Evolutionary conservation across 2,113 vertebrate genomes (phyloP).

Genomic region (Todiramphus saurophagus): DNA sequence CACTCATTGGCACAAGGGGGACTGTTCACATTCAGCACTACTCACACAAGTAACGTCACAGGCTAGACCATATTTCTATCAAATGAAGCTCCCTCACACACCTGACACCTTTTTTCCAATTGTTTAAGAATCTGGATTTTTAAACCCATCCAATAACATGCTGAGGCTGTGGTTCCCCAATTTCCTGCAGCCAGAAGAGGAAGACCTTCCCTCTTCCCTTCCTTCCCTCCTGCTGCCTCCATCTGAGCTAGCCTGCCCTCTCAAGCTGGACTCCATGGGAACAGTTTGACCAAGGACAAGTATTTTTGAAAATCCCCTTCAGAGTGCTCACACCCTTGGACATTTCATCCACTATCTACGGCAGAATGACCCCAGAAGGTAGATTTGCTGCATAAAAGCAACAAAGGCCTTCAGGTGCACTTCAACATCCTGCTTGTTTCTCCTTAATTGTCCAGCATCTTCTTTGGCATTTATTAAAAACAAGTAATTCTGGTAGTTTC

Average conservation of each 20-base stretch:
- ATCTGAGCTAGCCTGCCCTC: neutral
- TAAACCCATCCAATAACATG: neutral
- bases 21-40: neutral
- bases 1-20: neutral
- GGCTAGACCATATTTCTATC: neutral
- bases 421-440: neutral
- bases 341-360: neutral
- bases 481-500: neutral
- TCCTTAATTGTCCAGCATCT: neutral
- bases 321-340: neutral
- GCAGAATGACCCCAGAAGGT: neutral
- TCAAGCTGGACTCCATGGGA: neutral
- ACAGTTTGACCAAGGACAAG: neutral
- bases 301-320: neutral
- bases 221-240: neutral
- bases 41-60: neutral
- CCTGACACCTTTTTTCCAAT: neutral
- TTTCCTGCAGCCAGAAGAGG: neutral
- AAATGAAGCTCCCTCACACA: accelerated
- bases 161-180: neutral
- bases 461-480: neutral
- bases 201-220: neutral
- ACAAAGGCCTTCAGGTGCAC: neutral
- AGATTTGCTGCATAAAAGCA: neutral
- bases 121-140: neutral